Percentiles rank a stretch among this genome's conserved stretches.
phyloP scores from a whole-genome alignment of 2,113 vertebrate genomes.

The Acrocephalus arundinaceus region DNA sequence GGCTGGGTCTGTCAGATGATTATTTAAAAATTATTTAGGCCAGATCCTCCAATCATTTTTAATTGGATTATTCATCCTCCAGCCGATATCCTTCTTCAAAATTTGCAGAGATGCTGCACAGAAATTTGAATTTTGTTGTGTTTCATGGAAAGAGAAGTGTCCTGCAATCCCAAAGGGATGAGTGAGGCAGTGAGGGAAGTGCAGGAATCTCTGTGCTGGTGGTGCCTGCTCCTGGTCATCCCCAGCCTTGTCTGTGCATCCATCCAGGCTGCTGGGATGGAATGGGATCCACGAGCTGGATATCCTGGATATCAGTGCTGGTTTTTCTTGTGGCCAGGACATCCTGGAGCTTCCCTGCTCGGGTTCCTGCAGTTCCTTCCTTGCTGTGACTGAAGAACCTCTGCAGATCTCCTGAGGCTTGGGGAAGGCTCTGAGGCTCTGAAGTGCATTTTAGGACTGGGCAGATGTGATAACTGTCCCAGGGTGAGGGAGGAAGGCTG shows the following conservation, averaged over 20 bases:
- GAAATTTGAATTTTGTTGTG: neutral
- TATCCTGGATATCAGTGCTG: neutral
- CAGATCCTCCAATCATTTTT: neutral
- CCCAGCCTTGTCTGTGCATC: neutral
- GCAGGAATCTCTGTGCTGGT: rapidly evolving
- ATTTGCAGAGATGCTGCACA: neutral
- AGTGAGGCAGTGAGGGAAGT: neutral
- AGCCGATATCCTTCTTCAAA: neutral
- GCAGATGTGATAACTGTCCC: neutral
- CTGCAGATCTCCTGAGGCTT: neutral
- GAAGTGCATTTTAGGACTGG: rapidly evolving
- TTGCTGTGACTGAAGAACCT: neutral
- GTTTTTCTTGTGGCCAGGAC: neutral
- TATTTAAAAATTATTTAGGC: neutral
- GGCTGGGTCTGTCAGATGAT: neutral
- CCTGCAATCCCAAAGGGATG: neutral
- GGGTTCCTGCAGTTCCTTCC: neutral
- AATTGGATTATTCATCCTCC: neutral
- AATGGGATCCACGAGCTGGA: neutral
- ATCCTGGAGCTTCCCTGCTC: neutral
- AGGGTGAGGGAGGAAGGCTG: neutral
- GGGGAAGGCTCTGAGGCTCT: neutral
- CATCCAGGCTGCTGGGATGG: neutral
- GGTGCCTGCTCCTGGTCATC: rapidly evolving
- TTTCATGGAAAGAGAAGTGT: constrained; percentile 60